Evolutionary conservation across 2,113 vertebrate species (phyloP).

Genomic region (Aegypius monachus): DNA sequence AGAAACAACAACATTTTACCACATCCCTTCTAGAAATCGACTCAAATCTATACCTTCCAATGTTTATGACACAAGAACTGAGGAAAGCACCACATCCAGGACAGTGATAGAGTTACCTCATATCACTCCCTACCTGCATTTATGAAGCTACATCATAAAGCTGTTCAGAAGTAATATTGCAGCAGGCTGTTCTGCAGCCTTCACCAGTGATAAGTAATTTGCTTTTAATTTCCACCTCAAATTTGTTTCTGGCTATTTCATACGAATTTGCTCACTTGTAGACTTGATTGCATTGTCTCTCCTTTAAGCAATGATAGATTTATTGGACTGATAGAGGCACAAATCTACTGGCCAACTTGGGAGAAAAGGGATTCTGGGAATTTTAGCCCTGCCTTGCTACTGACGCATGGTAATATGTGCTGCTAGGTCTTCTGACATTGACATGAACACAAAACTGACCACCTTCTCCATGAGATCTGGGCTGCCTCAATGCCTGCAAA

Average conservation of each 20-base stretch:
- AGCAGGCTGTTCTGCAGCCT: background rate
- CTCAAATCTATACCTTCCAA: background rate
- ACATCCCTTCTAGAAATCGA: background rate
- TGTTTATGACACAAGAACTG: background rate
- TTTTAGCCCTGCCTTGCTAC: background rate
- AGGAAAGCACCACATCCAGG: background rate
- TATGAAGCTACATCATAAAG: background rate
- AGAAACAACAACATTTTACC: background rate
- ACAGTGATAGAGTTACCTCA: background rate
- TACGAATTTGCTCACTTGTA: background rate
- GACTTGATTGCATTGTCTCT: background rate
- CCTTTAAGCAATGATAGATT: background rate
- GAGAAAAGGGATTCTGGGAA: background rate
- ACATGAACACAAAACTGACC: background rate
- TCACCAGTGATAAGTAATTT: background rate
- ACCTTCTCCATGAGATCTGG: background rate
- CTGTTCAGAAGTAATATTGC: background rate
- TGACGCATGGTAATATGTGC: background rate
- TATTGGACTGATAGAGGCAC: background rate
- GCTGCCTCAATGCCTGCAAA: background rate
- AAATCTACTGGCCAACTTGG: background rate
- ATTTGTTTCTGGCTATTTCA: background rate
- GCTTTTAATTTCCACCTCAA: background rate
- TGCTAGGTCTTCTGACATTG: background rate
- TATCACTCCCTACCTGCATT: background rate